These are phyloP conservation scores for Halictus quadricinctus DNA, from an alignment of 2,888 invertebrate species.

Conservation along the genomic window DNA sequence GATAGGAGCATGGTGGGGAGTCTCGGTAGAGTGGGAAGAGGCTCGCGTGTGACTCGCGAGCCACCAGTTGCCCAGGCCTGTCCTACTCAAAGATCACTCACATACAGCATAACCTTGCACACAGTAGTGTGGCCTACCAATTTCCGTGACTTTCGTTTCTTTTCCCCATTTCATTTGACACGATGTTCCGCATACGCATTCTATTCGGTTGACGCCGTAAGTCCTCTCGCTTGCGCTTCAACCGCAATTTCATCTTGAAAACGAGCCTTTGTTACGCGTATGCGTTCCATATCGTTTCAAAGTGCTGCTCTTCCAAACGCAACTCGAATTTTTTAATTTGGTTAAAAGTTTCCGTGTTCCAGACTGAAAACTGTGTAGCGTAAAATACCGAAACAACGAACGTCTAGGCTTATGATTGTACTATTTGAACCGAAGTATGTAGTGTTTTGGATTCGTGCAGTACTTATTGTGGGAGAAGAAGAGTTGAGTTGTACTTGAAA, in stretches of 20 bases:
- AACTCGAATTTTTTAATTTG: not conserved
- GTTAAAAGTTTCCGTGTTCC: not conserved
- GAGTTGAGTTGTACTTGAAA: not conserved
- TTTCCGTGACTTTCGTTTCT: conserved; percentile 50
- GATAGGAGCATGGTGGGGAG: too few species aligned
- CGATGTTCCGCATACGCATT: conserved; percentile 44
- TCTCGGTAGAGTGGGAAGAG: too few species aligned
- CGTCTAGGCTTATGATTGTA: too few species aligned
- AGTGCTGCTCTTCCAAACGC: not conserved
- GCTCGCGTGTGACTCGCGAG: too few species aligned
- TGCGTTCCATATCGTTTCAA: too few species aligned
- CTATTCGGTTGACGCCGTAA: not conserved
- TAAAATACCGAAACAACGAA: too few species aligned
- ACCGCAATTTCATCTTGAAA: not conserved
- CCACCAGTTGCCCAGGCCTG: too few species aligned
- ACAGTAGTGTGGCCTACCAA: conserved; percentile 40
- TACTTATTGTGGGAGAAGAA: too few species aligned
- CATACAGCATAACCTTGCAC: conserved; percentile 44
- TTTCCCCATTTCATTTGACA: conserved; percentile 27
- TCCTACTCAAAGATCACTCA: conserved; percentile 56
- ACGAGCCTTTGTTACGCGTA: not conserved
- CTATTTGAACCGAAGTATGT: too few species aligned
- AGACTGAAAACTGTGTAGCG: too few species aligned
- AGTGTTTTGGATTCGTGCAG: too few species aligned
- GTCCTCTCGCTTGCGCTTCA: not conserved